Evolutionary conservation across 2,797 vertebrate species (phyloP).

Genomic region (Acanthopagrus latus): DNA sequence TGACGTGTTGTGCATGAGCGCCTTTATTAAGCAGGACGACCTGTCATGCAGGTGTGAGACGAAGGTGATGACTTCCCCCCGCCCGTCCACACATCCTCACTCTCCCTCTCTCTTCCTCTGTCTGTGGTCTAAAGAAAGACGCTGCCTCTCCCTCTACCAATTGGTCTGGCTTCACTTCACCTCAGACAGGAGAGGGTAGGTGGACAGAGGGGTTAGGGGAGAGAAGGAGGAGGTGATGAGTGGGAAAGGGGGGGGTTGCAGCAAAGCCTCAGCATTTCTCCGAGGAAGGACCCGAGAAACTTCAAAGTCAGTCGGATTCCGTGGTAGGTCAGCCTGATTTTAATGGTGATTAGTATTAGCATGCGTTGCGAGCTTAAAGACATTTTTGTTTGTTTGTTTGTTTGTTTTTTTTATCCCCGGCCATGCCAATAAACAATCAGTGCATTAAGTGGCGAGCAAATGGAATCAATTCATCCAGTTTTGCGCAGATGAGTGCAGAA

Average conservation of each 20-base stretch:
- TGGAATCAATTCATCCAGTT: conserved; percentile 85
- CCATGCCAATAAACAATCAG: conserved; percentile 83
- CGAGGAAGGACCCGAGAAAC: conserved; percentile 46
- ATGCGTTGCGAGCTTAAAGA: conserved; percentile 61
- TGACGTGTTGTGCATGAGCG: conserved; percentile 63
- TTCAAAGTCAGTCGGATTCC: conserved; percentile 59
- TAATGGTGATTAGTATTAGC: conserved; percentile 69
- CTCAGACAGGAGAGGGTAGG: conserved; percentile 63
- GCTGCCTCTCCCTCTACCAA: conserved; percentile 60
- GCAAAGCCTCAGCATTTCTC: conserved; percentile 29
- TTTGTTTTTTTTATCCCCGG: conserved; percentile 76
- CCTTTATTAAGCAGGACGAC: conserved; percentile 75
- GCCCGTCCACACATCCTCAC: conserved; percentile 36
- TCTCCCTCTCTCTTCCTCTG: conserved; percentile 12
- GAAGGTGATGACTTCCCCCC: conserved; percentile 50
- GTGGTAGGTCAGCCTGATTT: conserved; percentile 59
- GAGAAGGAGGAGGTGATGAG: conserved; percentile 6
- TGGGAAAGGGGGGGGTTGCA: not conserved
- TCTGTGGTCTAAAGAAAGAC: conserved; percentile 57
- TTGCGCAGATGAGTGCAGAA: conserved; percentile 84
- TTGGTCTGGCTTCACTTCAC: conserved; percentile 79
- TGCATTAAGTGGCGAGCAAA: conserved; percentile 83
- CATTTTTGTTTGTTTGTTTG: conserved; percentile 61
- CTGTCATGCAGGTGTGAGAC: conserved; percentile 75
- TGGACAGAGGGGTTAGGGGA: conserved; percentile 47